Percentiles rank a stretch among this genome's conserved stretches.
Evolutionary conservation across 1,140 invertebrate genomes (phyloP).

Genomic region (Penaeus indicus): DNA sequence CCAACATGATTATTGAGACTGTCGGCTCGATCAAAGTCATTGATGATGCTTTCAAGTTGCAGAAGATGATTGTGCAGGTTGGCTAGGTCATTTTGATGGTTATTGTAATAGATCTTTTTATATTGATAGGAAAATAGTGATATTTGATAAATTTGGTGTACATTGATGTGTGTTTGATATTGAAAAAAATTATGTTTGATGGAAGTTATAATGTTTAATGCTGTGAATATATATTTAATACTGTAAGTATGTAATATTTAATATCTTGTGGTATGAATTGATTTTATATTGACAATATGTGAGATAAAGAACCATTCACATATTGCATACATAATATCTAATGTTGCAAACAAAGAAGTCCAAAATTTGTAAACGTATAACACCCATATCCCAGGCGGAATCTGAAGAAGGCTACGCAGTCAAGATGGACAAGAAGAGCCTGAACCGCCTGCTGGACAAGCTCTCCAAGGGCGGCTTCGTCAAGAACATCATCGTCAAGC

Average conservation of each 20-base stretch:
- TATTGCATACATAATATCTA: neutral
- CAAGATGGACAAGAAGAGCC: constrained; percentile 76
- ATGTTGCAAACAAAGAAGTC: neutral
- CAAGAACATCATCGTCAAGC: constrained; percentile 75
- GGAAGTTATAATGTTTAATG: no score
- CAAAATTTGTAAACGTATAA: constrained; percentile 22
- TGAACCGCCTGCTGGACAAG: constrained; percentile 75
- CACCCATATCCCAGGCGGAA: constrained; percentile 70
- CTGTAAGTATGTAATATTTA: neutral
- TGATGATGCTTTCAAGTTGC: constrained; percentile 73
- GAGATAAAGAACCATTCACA: neutral
- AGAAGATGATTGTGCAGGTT: constrained; percentile 70
- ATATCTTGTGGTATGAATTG: no score
- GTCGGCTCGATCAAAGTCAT: constrained; percentile 76
- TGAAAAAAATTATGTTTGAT: no score
- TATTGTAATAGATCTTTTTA: no score
- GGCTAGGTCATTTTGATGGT: neutral
- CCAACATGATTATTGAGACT: constrained; percentile 76
- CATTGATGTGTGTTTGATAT: no score
- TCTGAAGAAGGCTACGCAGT: constrained; percentile 74
- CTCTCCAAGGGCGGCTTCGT: constrained; percentile 75
- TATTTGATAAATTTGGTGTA: no score
- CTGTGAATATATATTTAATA: no score
- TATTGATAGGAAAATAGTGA: no score
- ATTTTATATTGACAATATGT: no score